phyloP scores from a whole-genome alignment of 2,797 vertebrate genomes.

The Eupleurogrammus muticus region DNA sequence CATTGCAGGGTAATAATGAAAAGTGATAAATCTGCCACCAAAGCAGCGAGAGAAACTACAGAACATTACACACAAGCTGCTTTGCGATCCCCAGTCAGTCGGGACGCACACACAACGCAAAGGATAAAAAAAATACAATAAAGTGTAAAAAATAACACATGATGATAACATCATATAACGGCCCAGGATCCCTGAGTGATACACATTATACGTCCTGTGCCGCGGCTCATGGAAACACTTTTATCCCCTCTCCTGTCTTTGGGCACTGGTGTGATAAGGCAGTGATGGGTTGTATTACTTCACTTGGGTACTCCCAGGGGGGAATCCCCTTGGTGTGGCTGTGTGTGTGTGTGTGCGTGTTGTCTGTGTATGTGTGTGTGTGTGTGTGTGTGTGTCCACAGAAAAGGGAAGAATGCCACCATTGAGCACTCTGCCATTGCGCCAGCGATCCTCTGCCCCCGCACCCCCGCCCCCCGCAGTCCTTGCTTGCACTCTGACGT shows the following conservation, averaged over 20 bases:
- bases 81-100: not conserved
- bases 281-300: constrained; percentile 77
- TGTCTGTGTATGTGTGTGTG: constrained; percentile 39
- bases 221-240: constrained; percentile 63
- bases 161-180: constrained; percentile 52
- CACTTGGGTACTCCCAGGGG: constrained; percentile 74
- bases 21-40: constrained; percentile 49
- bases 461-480: constrained; percentile 64
- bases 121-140: not conserved
- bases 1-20: constrained; percentile 36
- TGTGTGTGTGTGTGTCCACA: constrained; percentile 54
- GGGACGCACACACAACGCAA: constrained; percentile 9
- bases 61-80: constrained; percentile 35
- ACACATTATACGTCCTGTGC: constrained; percentile 64
- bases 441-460: constrained; percentile 71
- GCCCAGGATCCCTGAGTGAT: constrained; percentile 54
- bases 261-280: constrained; percentile 82
- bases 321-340: constrained; percentile 75
- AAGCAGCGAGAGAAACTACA: constrained; percentile 36
- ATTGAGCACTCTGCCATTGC: constrained; percentile 78
- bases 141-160: constrained; percentile 42
- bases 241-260: constrained; percentile 74
- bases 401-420: constrained; percentile 79
- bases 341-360: constrained; percentile 36
- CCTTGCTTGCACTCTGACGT: constrained; percentile 82